Evolutionary conservation across 2,888 invertebrate species (phyloP).

Genomic region (Iphiclides podalirius): DNA sequence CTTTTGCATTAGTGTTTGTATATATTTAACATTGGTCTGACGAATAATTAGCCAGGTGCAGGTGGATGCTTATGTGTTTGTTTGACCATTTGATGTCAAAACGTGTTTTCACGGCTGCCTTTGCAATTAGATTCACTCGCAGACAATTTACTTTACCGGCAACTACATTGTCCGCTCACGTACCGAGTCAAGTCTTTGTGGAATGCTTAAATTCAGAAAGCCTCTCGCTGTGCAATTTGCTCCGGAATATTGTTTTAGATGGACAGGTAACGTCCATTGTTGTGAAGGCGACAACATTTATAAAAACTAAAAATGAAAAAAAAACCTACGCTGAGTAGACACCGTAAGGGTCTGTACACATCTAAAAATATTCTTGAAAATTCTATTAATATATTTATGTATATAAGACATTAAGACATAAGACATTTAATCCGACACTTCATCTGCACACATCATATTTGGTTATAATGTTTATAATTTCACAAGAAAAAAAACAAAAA

Average conservation of each 20-base stretch:
- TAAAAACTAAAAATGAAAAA: constrained; percentile 26
- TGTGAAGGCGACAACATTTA: constrained; percentile 36
- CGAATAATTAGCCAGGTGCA: constrained; percentile 14
- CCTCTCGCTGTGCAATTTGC: constrained; percentile 65
- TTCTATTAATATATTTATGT: constrained; percentile 1
- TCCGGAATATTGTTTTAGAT: constrained; percentile 64
- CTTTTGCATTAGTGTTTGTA: background rate
- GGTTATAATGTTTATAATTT: too few species aligned
- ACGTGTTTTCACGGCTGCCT: constrained; percentile 64
- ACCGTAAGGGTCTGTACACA: constrained; percentile 4
- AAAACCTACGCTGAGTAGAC: constrained; percentile 24
- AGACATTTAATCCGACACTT: background rate
- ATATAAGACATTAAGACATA: background rate
- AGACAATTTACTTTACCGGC: constrained; percentile 44
- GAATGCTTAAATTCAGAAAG: constrained; percentile 45
- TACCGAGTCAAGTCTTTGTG: constrained; percentile 46
- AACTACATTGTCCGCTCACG: constrained; percentile 61
- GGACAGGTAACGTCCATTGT: constrained; percentile 63
- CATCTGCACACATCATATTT: too few species aligned
- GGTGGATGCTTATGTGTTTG: constrained; percentile 15
- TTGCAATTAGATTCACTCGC: constrained; percentile 54
- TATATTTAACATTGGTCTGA: background rate
- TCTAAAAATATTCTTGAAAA: too few species aligned
- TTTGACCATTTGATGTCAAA: constrained; percentile 39
- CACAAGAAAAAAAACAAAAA: too few species aligned